Evolutionary conservation across 2,797 vertebrate species (phyloP), one percentile per base, ranked within the genome.

Genomic region (Cottoperca gobio): DNA sequence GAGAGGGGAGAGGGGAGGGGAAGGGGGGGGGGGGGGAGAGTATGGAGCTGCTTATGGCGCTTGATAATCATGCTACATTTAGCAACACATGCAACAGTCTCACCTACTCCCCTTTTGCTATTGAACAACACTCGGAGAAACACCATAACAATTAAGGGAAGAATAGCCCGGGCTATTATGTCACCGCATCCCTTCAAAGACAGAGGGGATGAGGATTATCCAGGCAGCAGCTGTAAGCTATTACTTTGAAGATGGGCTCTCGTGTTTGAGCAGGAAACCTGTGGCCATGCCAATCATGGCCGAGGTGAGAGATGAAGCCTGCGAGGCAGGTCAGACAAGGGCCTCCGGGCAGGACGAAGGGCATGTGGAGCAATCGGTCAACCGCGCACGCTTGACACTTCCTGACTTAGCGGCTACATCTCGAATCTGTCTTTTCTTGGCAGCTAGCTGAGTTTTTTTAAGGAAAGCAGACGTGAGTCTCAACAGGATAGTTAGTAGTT

Each of bases 211-310:
- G 93, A 93, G 94, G 95, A 96, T 95, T 95, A 95, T 86, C 95
- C 93, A 90, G 77, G 78, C 95, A 95, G 95, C 96, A 97, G 96
- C 97, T 97, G 97, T 95, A 97, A 97, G 96, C 95, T 94, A 95
- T 96, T 93, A 94, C 96, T 97, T 97, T 97, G 96, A 97, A 97
- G 96, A 95, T 83, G 88, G 93, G 90, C 84, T 86, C 91, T 91
- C 78, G 86, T 91, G 93, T 93, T 91, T 43, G 88, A 90, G 82
- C 67, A 88, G 79, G 85, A 89, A 84, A 94, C 95, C 94, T 71
- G 85, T 85, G 82, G 94, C 88, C 79, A 64, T 89, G 96, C 95
- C 96, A 96, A 93, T 97, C 95, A 96, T 2, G 88, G 91, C 90
- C 77, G 91, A 95, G 93, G 95, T 95, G 94, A 96, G 95, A 93